phyloP scores from a whole-genome alignment of 1,140 invertebrate species.

The Solen grandis region DNA sequence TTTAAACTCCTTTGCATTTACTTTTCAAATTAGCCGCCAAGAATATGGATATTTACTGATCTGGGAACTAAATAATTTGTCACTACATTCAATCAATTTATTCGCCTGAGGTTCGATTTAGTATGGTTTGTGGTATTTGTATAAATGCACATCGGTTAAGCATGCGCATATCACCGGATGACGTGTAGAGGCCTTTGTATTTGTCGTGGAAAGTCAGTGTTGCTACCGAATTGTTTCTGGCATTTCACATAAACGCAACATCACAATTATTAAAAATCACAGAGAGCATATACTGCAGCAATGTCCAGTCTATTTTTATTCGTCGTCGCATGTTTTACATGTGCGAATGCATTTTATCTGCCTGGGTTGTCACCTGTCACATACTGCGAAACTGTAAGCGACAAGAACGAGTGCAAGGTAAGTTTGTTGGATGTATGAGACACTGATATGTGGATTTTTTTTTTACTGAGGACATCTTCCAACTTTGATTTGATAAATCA shows the following conservation, averaged over 20 bases:
- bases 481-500: not conserved
- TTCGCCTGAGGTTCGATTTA: no score
- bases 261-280: not conserved
- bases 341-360: constrained; percentile 88
- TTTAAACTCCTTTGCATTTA: no score
- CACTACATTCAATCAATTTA: no score
- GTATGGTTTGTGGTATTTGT: no score
- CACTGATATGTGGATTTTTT: no score
- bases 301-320: not conserved
- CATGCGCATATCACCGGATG: constrained; percentile 50
- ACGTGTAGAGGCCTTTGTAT: constrained; percentile 41
- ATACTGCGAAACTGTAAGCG: constrained; percentile 88
- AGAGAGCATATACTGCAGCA: not conserved
- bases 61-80: no score
- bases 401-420: constrained; percentile 89
- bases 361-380: constrained; percentile 97
- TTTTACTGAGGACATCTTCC: no score
- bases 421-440: no score
- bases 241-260: not conserved
- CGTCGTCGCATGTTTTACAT: not conserved
- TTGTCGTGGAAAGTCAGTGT: not conserved
- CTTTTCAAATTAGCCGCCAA: no score
- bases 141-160: no score
- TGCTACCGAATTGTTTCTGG: not conserved
- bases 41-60: no score